Base-by-base conservation (phyloP, 2,888 invertebrate species). In the Pollenia griseotomentosa region DNA sequence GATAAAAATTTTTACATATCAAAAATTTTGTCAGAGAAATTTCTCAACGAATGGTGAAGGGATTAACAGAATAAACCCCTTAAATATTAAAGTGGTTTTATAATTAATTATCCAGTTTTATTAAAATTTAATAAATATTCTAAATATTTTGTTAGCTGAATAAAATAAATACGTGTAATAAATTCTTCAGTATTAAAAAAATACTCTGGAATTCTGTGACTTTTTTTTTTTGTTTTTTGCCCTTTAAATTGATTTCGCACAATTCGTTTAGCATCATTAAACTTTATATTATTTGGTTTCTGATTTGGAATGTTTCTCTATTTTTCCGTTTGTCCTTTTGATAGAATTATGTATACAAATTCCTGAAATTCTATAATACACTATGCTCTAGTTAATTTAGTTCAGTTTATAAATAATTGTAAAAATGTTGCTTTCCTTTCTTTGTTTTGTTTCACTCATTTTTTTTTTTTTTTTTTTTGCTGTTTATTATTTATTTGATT, bases 401-500 rank as follows among this genome's bases (percentile, higher is more conserved):
- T 65, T 65, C 10, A 65, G 65, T 65, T 65, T 44, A 65, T 19
- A 46, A 65, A 44, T 44, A 12, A 44, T 44, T 46, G 11, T 44
- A 44, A 2, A 44, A 14, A 65, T 65, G 4, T 11, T 19, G 19
- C 57, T 19, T 11, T 16, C 12, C 16, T 65, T 65, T 46, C 42
- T 16, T 3, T 19, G 44, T 44, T 10, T 16, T 44, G 14, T 65
- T 65, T 4, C 33, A 33, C 6, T 6, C 2, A 3, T 23, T 4
- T 12, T 40, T 19, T 46, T 23, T 23, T 23, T 23, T 23, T 23
- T 23, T 23, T 44, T 44, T 65, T 6, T 16, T 44, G 8, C 11
- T 44, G 11, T 65, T 16, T 44, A 65, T 19, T 65, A 65, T 44
- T 65, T 65, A 46, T 65, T 42, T 44, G 19, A 57, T 57, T 57